Conservation (phyloP, 2,888 invertebrate species). For the Lingula anatina region DNA sequence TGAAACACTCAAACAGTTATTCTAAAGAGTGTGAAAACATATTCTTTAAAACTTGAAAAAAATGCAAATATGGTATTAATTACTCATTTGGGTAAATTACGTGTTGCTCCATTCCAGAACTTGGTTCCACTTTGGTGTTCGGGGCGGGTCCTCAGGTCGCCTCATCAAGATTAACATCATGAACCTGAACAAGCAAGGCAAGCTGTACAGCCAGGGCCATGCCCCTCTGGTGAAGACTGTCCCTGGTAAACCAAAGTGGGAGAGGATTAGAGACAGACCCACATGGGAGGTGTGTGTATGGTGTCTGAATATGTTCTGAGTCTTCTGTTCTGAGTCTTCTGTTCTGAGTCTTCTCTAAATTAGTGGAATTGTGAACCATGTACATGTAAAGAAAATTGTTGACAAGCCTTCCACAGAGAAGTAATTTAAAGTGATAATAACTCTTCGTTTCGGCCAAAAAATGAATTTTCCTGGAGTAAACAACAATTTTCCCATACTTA, state of each 20-base stretch:
- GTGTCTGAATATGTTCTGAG: constrained; percentile 17
- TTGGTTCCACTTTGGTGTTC: constrained; percentile 87
- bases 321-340: background rate
- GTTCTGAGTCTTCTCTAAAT: background rate
- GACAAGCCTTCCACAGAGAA: too few species aligned
- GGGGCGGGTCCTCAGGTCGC: constrained; percentile 55
- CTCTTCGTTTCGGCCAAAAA: too few species aligned
- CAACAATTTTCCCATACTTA: too few species aligned
- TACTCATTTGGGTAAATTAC: too few species aligned
- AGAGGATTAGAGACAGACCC: constrained; percentile 74
- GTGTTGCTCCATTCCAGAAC: constrained; percentile 61
- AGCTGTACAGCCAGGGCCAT: constrained; percentile 78
- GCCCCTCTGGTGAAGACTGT: constrained; percentile 47
- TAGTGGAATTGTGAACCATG: too few species aligned
- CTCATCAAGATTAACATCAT: constrained; percentile 75
- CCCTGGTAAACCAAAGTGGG: constrained; percentile 77
- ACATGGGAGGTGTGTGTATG: constrained; percentile 64
- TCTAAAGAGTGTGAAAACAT: too few species aligned
- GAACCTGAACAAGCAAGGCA: constrained; percentile 83
- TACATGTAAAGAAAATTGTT: too few species aligned
- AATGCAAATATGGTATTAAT: too few species aligned
- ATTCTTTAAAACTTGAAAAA: too few species aligned
- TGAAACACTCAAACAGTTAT: too few species aligned
- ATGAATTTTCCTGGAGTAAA: too few species aligned
- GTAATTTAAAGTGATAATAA: too few species aligned